These are phyloP conservation scores for Plagodis pulveraria DNA, from an alignment of 2,888 invertebrate genomes.

Conservation along the genomic window DNA sequence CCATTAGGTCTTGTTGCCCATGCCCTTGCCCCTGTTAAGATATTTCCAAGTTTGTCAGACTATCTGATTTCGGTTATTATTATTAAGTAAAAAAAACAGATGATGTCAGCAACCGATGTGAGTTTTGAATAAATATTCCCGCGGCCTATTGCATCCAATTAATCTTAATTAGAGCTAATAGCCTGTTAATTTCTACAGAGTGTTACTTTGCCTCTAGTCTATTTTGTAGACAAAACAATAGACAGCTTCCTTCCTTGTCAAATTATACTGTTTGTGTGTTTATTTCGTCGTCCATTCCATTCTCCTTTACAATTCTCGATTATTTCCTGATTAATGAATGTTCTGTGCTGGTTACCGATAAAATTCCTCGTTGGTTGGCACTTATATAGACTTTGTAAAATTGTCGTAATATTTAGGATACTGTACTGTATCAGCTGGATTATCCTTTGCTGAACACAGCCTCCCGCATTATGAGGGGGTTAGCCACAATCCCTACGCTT, in stretches of 20 bases:
- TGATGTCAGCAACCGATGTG: conserved; percentile 20
- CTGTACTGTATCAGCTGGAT: too few species aligned
- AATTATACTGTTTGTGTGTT: neutral
- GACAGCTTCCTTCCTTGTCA: conserved; percentile 1
- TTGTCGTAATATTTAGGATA: too few species aligned
- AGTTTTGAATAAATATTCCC: conserved; percentile 36
- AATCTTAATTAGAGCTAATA: conserved; percentile 70
- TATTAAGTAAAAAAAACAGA: neutral
- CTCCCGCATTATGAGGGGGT: too few species aligned
- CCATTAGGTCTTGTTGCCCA: too few species aligned
- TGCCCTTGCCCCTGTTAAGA: too few species aligned
- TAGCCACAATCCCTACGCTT: too few species aligned
- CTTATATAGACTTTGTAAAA: too few species aligned
- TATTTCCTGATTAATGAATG: neutral
- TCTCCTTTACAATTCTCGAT: too few species aligned
- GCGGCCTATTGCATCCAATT: conserved; percentile 59
- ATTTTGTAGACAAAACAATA: conserved; percentile 27
- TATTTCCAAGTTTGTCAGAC: too few species aligned
- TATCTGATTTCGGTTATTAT: too few species aligned
- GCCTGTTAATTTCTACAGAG: conserved; percentile 53
- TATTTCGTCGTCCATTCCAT: neutral
- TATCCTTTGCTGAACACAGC: too few species aligned
- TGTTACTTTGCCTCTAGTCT: conserved; percentile 36
- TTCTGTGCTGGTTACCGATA: neutral
- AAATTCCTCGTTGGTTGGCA: too few species aligned